phyloP scores from a whole-genome alignment of 2,113 vertebrate species.

The Nannobrachium achirus region DNA sequence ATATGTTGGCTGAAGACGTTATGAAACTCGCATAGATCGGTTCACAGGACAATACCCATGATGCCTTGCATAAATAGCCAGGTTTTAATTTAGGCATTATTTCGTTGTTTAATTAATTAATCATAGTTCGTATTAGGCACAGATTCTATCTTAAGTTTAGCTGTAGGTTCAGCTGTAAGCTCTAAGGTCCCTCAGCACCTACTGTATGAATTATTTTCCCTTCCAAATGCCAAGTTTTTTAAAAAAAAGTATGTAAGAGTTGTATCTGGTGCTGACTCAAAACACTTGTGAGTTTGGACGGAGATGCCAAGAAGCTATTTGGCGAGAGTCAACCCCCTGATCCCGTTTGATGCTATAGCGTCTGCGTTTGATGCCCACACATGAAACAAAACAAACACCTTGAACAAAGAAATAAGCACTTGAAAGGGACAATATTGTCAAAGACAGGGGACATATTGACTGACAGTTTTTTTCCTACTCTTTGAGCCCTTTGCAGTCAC shows the following conservation, averaged over 20 bases:
- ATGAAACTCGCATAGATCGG: too few relatives aligned
- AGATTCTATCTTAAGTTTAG: too few relatives aligned
- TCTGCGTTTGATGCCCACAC: conserved; percentile 42
- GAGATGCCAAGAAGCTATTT: conserved; percentile 37
- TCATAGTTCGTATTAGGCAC: neutral
- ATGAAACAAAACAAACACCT: conserved; percentile 45
- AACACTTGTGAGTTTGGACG: conserved; percentile 13
- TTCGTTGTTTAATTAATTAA: too few relatives aligned
- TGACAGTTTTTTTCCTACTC: conserved; percentile 49
- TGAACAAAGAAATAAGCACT: conserved; percentile 48
- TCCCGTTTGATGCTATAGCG: conserved; percentile 50
- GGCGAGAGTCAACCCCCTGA: conserved; percentile 18
- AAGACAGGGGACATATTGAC: conserved; percentile 51
- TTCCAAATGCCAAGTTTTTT: too few relatives aligned
- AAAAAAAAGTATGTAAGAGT: too few relatives aligned
- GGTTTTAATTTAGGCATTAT: too few relatives aligned
- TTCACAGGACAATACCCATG: too few relatives aligned
- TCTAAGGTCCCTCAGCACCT: neutral
- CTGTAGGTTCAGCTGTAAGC: neutral
- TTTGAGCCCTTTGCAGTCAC: conserved; percentile 43
- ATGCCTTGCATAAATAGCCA: too few relatives aligned
- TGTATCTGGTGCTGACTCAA: conserved; percentile 27
- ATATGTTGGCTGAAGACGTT: conserved; percentile 9
- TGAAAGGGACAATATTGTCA: conserved; percentile 51
- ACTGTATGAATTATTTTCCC: neutral